A percentile compares a stretch with the other conserved stretches of the same genome.
Evolutionary conservation across 2,888 invertebrate species (phyloP).

Genomic region (Graphium colonna): DNA sequence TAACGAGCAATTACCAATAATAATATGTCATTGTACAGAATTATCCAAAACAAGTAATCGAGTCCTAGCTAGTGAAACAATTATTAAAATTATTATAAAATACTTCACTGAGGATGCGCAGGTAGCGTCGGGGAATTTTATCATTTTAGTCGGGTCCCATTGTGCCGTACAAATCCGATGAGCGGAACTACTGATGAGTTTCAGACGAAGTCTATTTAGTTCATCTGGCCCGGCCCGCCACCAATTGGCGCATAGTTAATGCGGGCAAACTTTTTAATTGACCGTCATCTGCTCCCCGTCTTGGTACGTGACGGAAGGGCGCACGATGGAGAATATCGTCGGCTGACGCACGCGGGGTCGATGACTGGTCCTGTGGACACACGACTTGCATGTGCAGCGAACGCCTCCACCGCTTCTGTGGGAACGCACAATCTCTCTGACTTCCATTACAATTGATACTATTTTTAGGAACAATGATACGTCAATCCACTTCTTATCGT

Average conservation of each 20-base stretch:
- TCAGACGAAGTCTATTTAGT: slow-evolving; percentile 50
- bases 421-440: slow-evolving; percentile 50
- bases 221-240: slow-evolving; percentile 64
- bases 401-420: slow-evolving; percentile 49
- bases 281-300: slow-evolving; percentile 69
- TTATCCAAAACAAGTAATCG: no score
- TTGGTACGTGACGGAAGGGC: slow-evolving; percentile 47
- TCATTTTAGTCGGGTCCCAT: no score
- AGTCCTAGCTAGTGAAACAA: no score
- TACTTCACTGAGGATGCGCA: not conserved
- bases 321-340: slow-evolving; percentile 55
- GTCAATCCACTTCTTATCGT: not conserved
- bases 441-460: slow-evolving; percentile 20
- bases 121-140: not conserved
- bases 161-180: not conserved
- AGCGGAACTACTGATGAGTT: slow-evolving; percentile 5
- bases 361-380: slow-evolving; percentile 63
- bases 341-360: slow-evolving; percentile 72
- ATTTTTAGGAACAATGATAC: slow-evolving; percentile 15
- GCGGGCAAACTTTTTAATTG: slow-evolving; percentile 75
- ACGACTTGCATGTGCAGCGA: slow-evolving; percentile 45
- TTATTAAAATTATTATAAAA: no score
- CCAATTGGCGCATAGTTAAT: slow-evolving; percentile 73
- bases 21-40: no score
- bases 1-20: no score